Percentiles rank a stretch among this genome's conserved stretches.
These are phyloP conservation scores for Steatornis caripensis DNA, from an alignment of 2,113 vertebrate species.

Conservation along the genomic window DNA sequence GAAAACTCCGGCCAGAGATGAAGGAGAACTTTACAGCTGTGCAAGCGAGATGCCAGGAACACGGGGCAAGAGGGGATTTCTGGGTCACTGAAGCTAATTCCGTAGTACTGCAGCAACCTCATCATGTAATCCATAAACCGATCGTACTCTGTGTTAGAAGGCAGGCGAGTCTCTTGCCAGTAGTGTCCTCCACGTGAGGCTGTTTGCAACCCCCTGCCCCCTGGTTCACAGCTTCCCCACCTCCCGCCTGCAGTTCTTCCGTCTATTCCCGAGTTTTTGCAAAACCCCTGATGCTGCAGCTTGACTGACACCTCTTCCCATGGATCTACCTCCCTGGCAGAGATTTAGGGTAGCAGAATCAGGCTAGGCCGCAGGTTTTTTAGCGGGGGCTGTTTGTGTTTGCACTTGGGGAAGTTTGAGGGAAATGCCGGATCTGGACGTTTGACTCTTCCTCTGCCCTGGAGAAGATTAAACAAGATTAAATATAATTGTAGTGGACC, in stretches of 20 bases:
- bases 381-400: neutral
- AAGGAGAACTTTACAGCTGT: neutral
- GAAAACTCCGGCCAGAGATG: neutral
- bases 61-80: neutral
- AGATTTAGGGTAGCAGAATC: neutral
- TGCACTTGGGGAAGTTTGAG: neutral
- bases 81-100: neutral
- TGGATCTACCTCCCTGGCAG: neutral
- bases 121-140: neutral
- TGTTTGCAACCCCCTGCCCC: rapidly evolving
- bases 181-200: neutral
- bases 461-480: neutral
- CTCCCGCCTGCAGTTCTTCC: neutral
- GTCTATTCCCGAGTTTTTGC: neutral
- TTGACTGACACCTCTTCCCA: neutral
- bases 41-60: neutral
- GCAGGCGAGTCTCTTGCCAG: neutral
- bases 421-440: neutral
- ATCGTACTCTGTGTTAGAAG: rapidly evolving
- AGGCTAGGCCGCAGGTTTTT: neutral
- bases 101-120: neutral
- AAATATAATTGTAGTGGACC: neutral
- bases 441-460: neutral
- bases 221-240: neutral
- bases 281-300: neutral